Evolutionary conservation across 2,888 invertebrate genomes (phyloP).

Genomic region (Agelastica alni): DNA sequence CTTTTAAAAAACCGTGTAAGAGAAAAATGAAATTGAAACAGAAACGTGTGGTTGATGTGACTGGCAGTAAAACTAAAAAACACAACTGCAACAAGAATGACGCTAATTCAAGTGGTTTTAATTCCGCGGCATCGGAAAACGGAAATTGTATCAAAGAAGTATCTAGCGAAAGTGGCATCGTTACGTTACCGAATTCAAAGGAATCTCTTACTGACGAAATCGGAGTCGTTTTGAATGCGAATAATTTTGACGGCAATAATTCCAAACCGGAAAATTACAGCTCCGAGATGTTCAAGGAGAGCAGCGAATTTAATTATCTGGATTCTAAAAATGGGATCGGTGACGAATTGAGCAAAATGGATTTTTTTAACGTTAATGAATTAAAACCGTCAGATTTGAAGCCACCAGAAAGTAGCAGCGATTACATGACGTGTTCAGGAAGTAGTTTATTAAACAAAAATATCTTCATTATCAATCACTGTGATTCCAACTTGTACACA

Average conservation of each 20-base stretch:
- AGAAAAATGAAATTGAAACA: conserved; percentile 36
- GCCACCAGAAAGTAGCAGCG: conserved; percentile 47
- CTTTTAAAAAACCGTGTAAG: conserved; percentile 42
- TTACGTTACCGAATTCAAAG: conserved; percentile 42
- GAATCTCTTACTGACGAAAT: not conserved
- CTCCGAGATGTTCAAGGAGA: no score
- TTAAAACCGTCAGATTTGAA: no score
- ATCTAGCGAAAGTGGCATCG: conserved; percentile 51
- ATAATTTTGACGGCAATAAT: not conserved
- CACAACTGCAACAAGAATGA: conserved; percentile 1
- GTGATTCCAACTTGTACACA: conserved; percentile 30
- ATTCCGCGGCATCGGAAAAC: not conserved
- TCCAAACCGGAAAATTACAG: not conserved
- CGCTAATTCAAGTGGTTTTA: not conserved
- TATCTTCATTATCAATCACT: conserved; percentile 39
- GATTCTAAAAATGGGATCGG: not conserved
- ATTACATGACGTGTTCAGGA: conserved; percentile 50
- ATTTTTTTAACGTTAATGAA: no score
- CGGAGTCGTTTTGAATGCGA: not conserved
- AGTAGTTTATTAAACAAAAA: conserved; percentile 44
- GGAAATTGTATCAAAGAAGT: conserved; percentile 9
- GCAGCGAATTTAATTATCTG: no score
- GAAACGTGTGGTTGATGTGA: not conserved
- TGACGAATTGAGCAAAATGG: no score
- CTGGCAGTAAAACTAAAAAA: conserved; percentile 5